Percentiles rank a stretch among this genome's conserved stretches.
phyloP scores from a whole-genome alignment of 35 echinoderm and acorn worm genomes.

The Amphiura filiformis region DNA sequence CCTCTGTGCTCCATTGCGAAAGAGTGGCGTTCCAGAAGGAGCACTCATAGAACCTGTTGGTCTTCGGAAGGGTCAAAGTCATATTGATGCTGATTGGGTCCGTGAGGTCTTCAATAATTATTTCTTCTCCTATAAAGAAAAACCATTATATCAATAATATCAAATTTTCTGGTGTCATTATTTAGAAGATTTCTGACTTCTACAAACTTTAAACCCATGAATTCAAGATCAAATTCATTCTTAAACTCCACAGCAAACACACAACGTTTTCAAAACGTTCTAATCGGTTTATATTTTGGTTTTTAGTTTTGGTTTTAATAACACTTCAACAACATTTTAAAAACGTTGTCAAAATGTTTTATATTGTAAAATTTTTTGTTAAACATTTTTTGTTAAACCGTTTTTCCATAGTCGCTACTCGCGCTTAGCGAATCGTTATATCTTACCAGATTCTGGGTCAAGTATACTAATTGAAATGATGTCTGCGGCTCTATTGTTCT shows the following conservation, averaged over 20 bases:
- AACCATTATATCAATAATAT: not conserved
- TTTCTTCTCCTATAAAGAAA: conserved; percentile 38
- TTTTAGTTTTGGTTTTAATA: too few species aligned
- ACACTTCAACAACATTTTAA: too few species aligned
- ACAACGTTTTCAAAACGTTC: too few species aligned
- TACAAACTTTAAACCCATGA: not conserved
- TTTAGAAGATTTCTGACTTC: not conserved
- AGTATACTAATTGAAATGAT: conserved; percentile 58
- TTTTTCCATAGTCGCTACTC: too few species aligned
- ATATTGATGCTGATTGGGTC: conserved; percentile 49
- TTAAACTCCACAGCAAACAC: too few species aligned
- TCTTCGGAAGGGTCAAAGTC: conserved; percentile 49
- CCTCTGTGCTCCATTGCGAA: conserved; percentile 48
- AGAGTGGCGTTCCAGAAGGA: conserved; percentile 53
- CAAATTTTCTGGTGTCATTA: too few species aligned
- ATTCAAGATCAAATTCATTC: too few species aligned
- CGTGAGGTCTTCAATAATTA: conserved; percentile 47
- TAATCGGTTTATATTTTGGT: too few species aligned
- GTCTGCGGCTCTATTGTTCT: conserved; percentile 31
- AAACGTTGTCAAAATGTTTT: too few species aligned
- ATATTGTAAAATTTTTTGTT: too few species aligned
- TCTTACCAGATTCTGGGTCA: conserved; percentile 71
- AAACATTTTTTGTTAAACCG: too few species aligned
- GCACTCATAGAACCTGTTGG: conserved; percentile 53
- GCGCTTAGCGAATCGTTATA: too few species aligned